phyloP scores from a whole-genome alignment of 2,888 invertebrate species.

The Cristatella mucedo region DNA sequence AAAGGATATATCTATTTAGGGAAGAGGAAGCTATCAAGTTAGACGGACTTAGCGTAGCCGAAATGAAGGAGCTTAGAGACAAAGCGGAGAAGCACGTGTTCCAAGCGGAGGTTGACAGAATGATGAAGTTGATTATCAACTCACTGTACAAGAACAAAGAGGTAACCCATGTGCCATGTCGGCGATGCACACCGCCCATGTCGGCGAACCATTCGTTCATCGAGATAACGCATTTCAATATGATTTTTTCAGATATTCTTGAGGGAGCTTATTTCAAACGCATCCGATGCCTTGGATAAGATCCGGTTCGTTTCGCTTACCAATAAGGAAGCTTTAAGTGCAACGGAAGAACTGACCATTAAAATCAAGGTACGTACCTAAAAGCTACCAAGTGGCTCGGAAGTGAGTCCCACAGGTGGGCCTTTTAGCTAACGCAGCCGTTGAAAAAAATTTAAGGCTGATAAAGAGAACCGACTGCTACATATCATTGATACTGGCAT shows the following conservation, averaged over 20 bases:
- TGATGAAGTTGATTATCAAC: conserved; percentile 99
- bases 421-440: too few relatives aligned
- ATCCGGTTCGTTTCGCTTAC: conserved; percentile 83
- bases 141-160: conserved; percentile 97
- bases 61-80: conserved; percentile 74
- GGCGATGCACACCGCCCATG: not conserved
- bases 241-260: conserved; percentile 61
- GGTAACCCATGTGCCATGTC: conserved; percentile 40
- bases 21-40: conserved; percentile 92
- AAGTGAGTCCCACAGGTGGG: too few relatives aligned
- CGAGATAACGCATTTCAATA: not conserved
- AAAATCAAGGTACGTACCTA: conserved; percentile 52
- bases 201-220: too few relatives aligned
- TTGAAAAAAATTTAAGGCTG: conserved; percentile 55
- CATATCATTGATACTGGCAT: conserved; percentile 92
- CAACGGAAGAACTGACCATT: conserved; percentile 67
- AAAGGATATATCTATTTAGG: conserved; percentile 39
- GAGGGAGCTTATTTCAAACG: conserved; percentile 93
- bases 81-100: conserved; percentile 56
- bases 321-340: conserved; percentile 57
- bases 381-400: not conserved
- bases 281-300: conserved; percentile 95
- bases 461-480: conserved; percentile 73
- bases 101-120: conserved; percentile 96
- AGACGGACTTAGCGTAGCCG: conserved; percentile 82